These are phyloP conservation scores for Ptychodera flava DNA, from an alignment of 35 echinoderm and acorn worm genomes.

Conservation along the genomic window DNA sequence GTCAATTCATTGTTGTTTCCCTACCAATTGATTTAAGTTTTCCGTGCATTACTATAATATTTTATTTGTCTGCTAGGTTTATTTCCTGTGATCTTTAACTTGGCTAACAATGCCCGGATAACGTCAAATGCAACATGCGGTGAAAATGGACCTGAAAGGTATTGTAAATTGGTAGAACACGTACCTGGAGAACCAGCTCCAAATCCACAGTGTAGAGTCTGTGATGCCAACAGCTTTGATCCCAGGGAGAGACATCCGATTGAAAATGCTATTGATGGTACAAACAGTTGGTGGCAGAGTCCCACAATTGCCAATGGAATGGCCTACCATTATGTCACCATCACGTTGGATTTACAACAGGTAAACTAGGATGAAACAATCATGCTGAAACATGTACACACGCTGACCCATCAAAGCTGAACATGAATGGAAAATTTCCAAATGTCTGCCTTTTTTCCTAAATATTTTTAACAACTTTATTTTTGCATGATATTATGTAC, in stretches of 20 bases:
- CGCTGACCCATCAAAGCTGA: no score
- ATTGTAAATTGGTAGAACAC: slow-evolving; percentile 83
- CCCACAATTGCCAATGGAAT: slow-evolving; percentile 86
- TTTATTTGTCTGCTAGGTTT: slow-evolving; percentile 52
- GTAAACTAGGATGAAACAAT: slow-evolving; percentile 37
- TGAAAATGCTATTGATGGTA: slow-evolving; percentile 84
- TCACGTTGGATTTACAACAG: slow-evolving; percentile 92
- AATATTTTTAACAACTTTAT: no score
- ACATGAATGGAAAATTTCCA: no score
- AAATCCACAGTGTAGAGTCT: slow-evolving; percentile 68
- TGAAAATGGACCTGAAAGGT: slow-evolving; percentile 48
- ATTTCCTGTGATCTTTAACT: slow-evolving; percentile 90
- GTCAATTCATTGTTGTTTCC: no score
- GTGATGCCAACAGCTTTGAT: slow-evolving; percentile 37
- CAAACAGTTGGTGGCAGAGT: slow-evolving; percentile 94
- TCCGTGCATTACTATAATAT: not conserved
- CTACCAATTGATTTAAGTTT: not conserved
- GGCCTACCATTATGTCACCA: slow-evolving; percentile 84
- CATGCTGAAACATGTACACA: no score
- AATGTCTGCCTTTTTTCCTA: no score
- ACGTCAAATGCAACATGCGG: slow-evolving; percentile 89
- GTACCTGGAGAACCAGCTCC: slow-evolving; percentile 48
- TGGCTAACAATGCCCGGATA: slow-evolving; percentile 78
- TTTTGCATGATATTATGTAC: no score
- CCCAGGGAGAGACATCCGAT: slow-evolving; percentile 51